Conservation (phyloP, 1,140 invertebrate genomes). For the Ladona fulva region DNA sequence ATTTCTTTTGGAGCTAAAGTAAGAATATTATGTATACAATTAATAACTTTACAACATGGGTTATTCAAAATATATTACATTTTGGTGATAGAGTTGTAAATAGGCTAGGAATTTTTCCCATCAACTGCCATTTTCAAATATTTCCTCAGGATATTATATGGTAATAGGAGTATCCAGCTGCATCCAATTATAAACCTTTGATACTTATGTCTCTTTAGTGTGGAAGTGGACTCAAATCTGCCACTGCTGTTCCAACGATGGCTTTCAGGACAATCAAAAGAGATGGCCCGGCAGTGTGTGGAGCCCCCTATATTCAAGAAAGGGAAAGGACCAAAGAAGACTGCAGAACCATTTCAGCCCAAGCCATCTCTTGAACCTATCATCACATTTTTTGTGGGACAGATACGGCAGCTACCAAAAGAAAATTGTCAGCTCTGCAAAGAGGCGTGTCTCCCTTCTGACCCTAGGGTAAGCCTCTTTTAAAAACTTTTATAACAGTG, state of each 20-base stretch:
- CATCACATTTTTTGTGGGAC: constrained; percentile 49
- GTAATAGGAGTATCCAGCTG: no score
- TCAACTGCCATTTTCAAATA: no score
- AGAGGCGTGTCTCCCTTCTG: constrained; percentile 45
- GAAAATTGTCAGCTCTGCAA: constrained; percentile 57
- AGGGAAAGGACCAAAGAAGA: constrained; percentile 27
- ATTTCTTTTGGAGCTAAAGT: no score
- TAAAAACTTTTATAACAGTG: no score
- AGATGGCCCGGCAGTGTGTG: constrained; percentile 60
- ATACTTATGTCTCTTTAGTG: constrained; percentile 41
- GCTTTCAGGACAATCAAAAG: constrained; percentile 53
- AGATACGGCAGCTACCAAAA: constrained; percentile 47
- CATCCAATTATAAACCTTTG: no score
- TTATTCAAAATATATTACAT: no score
- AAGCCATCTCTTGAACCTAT: constrained; percentile 51
- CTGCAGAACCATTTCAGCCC: constrained; percentile 46
- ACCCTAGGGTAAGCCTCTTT: constrained; percentile 44
- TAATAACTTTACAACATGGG: no score
- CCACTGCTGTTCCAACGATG: constrained; percentile 50
- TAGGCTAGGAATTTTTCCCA: no score
- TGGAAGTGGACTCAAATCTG: constrained; percentile 53
- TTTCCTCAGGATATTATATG: no score
- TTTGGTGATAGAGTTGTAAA: no score
- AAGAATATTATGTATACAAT: no score
- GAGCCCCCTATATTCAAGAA: constrained; percentile 51